These are phyloP conservation scores for Pelochelys cantorii DNA, from an alignment of 2,797 vertebrate genomes.

Conservation along the genomic window DNA sequence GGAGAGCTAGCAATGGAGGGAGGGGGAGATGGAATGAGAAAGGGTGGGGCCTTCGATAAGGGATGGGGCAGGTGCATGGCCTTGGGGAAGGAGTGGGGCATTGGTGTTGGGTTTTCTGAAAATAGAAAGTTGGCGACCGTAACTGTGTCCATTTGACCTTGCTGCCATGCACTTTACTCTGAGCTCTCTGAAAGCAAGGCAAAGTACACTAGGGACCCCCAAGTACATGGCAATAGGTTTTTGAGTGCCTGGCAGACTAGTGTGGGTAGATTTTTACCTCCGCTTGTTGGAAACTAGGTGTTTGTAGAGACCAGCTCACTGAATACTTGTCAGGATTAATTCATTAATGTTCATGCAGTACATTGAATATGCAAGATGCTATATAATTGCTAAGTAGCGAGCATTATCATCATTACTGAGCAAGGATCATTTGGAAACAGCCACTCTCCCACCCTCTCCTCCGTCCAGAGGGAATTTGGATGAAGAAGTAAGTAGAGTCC, in stretches of 20 bases:
- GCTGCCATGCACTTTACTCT: background rate
- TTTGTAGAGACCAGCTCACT: background rate
- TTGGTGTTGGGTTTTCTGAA: too few species aligned
- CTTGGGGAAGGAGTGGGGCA: too few species aligned
- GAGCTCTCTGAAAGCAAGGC: too few species aligned
- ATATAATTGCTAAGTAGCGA: background rate
- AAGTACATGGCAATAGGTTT: background rate
- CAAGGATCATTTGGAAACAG: background rate
- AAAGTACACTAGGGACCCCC: background rate
- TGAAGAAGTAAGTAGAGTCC: background rate
- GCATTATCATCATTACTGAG: background rate
- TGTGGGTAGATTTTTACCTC: background rate
- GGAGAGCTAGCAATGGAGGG: too few species aligned
- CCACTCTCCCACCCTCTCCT: too few species aligned
- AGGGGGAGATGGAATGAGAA: too few species aligned
- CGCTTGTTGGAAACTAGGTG: background rate
- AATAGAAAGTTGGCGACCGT: too few species aligned
- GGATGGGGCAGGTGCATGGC: too few species aligned
- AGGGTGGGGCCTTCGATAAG: too few species aligned
- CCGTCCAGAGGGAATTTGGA: background rate
- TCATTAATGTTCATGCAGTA: background rate
- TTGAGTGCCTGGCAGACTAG: background rate
- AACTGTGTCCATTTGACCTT: background rate
- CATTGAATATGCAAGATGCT: background rate
- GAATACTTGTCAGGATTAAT: background rate